Conservation (phyloP, 2,797 vertebrate genomes). For the Catostomus latipinnis region DNA sequence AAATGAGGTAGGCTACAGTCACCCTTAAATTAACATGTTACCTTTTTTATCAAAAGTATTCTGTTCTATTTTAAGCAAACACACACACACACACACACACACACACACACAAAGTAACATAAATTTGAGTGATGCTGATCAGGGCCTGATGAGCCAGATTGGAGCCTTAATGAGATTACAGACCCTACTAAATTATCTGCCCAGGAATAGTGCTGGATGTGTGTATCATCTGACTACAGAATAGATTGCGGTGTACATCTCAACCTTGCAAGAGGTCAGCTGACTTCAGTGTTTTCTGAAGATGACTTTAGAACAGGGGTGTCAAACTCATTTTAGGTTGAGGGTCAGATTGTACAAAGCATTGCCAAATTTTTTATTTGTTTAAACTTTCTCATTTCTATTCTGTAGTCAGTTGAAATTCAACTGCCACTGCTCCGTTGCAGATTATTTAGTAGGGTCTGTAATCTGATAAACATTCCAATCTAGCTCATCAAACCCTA, state of each 20-base stretch:
- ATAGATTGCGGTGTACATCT: neutral
- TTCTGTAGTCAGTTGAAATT: neutral
- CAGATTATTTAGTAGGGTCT: slow-evolving; percentile 24
- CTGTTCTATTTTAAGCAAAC: no score
- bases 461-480: slow-evolving; percentile 56
- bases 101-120: no score
- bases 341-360: neutral
- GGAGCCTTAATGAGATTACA: slow-evolving; percentile 53
- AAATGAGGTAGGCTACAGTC: no score
- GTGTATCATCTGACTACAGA: neutral
- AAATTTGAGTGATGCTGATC: neutral
- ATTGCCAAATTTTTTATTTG: neutral
- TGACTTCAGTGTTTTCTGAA: no score
- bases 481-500: slow-evolving; percentile 39
- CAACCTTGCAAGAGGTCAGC: no score
- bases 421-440: neutral
- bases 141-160: slow-evolving; percentile 40
- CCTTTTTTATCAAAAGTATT: no score
- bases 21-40: no score
- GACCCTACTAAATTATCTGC: slow-evolving; percentile 16
- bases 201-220: neutral
- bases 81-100: no score
- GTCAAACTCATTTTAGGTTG: neutral
- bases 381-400: neutral
- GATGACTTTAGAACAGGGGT: no score